phyloP scores from a whole-genome alignment of 2,113 vertebrate species.

The Passer domesticus region DNA sequence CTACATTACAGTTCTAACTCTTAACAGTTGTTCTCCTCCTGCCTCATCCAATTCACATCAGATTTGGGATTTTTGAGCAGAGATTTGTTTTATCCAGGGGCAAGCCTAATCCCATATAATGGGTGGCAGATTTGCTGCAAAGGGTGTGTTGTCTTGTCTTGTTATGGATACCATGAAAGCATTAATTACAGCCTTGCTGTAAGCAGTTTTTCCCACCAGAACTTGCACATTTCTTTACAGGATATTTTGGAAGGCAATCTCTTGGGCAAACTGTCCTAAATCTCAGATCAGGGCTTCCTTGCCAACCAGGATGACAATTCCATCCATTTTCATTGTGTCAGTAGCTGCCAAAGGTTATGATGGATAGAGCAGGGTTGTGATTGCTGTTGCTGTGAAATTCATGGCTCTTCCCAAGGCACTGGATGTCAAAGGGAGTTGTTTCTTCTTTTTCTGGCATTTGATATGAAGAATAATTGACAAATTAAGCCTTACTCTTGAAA shows the following conservation, averaged over 20 bases:
- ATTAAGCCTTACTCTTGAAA: not conserved
- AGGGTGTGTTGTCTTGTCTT: fast-evolving
- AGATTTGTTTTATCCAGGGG: not conserved
- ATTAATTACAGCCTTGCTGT: not conserved
- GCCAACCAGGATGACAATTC: not conserved
- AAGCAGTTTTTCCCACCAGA: not conserved
- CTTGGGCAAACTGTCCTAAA: not conserved
- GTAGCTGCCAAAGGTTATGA: not conserved
- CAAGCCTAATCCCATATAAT: not conserved
- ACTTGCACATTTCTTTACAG: not conserved
- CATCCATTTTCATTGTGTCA: not conserved
- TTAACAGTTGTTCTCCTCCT: not conserved
- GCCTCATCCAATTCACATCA: not conserved
- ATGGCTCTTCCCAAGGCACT: not conserved
- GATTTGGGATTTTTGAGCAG: not conserved
- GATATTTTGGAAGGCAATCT: not conserved
- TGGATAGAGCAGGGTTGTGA: not conserved
- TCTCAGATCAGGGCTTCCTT: not conserved
- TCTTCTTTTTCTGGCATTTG: not conserved
- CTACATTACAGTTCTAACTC: not conserved
- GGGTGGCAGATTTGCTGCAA: not conserved
- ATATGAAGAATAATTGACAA: not conserved
- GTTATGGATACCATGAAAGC: fast-evolving
- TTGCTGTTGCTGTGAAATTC: not conserved
- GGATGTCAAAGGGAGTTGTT: not conserved